A percentile compares a stretch with the other conserved stretches of the same genome.
These are phyloP conservation scores for Heteropelma amictum DNA, from an alignment of 2,888 invertebrate species.

Conservation along the genomic window DNA sequence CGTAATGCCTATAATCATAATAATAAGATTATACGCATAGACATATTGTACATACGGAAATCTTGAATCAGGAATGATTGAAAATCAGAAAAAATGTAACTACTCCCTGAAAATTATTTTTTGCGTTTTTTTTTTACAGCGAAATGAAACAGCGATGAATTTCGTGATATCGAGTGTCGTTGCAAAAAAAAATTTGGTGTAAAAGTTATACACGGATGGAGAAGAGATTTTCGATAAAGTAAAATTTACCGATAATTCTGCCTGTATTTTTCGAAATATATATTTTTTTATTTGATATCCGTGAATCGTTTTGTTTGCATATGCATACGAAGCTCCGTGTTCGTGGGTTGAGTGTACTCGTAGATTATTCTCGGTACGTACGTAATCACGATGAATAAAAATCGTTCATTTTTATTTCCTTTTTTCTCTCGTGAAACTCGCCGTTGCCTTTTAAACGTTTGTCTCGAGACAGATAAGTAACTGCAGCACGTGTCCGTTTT, in stretches of 20 bases:
- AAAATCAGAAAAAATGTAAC: constrained; percentile 17
- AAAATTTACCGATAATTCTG: background rate
- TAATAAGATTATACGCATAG: background rate
- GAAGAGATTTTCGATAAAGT: no score
- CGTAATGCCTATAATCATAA: constrained; percentile 21
- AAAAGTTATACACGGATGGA: no score
- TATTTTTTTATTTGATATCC: background rate
- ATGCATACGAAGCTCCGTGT: background rate
- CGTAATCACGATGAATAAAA: background rate
- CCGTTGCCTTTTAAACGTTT: constrained; percentile 35
- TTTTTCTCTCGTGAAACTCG: background rate
- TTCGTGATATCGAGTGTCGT: background rate
- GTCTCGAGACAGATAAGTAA: constrained; percentile 28
- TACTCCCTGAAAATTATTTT: constrained; percentile 3
- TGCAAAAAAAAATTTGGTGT: background rate
- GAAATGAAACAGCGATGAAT: background rate
- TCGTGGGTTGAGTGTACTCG: background rate
- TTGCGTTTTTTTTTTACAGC: background rate
- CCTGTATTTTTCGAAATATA: background rate
- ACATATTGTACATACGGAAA: background rate
- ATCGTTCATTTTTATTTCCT: constrained; percentile 8
- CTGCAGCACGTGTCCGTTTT: background rate
- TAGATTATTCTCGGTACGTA: background rate
- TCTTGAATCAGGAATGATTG: background rate
- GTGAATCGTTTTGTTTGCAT: background rate